A percentile compares a stretch with the other conserved stretches of the same genome.
Evolutionary conservation across 1,140 invertebrate genomes (phyloP).

Genomic region (Centruroides sculpturatus): DNA sequence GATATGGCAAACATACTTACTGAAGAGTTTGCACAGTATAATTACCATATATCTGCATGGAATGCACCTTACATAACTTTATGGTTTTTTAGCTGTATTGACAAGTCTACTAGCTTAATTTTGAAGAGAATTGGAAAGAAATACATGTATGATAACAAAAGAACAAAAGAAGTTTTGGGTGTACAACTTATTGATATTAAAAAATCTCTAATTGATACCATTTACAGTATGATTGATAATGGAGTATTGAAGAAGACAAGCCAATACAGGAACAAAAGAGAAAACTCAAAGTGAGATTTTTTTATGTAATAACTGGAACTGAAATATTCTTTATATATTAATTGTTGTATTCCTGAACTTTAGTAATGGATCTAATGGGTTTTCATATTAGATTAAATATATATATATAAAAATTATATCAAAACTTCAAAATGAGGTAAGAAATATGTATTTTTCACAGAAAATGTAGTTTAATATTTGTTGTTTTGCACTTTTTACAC

Average conservation of each 20-base stretch:
- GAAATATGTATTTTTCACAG: too few relatives aligned
- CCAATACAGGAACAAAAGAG: neutral
- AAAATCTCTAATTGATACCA: constrained; percentile 7
- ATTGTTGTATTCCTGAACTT: too few relatives aligned
- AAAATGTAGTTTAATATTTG: too few relatives aligned
- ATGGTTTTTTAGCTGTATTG: constrained; percentile 33
- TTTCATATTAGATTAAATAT: too few relatives aligned
- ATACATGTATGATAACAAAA: constrained; percentile 34
- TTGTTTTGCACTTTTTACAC: too few relatives aligned
- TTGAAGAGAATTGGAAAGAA: constrained; percentile 33
- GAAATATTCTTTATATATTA: too few relatives aligned
- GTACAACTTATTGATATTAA: constrained; percentile 1
- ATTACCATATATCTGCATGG: constrained; percentile 24
- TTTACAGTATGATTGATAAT: constrained; percentile 6
- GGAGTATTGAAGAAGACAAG: constrained; percentile 7
- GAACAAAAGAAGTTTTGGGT: constrained; percentile 18
- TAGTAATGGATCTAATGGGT: too few relatives aligned
- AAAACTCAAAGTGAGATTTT: too few relatives aligned
- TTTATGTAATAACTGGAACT: too few relatives aligned
- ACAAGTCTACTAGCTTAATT: constrained; percentile 31
- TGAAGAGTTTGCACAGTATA: constrained; percentile 27
- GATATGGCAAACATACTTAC: constrained; percentile 31
- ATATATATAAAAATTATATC: too few relatives aligned
- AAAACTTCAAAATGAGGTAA: too few relatives aligned
- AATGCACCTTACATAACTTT: constrained; percentile 33